Conservation (phyloP, 1,140 invertebrate genomes). For the Drosophila sp. region DNA sequence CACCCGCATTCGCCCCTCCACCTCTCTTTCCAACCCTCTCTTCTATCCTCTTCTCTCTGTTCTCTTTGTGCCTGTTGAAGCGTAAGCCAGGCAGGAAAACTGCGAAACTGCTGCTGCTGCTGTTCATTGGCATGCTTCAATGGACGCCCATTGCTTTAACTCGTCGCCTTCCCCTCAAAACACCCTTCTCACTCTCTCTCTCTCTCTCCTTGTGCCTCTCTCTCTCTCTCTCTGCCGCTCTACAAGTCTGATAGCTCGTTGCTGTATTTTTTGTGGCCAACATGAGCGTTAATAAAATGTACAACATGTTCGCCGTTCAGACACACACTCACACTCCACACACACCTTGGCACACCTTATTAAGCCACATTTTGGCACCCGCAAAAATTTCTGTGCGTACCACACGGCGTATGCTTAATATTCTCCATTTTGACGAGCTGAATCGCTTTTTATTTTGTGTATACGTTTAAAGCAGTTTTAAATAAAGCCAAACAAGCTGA, state of each 20-base stretch:
- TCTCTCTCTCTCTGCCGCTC: background rate
- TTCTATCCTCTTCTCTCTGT: background rate
- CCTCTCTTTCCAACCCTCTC: background rate
- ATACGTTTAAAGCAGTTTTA: slow-evolving; percentile 54
- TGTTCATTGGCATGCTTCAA: slow-evolving; percentile 57
- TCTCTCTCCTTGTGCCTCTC: background rate
- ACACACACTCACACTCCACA: slow-evolving; percentile 30
- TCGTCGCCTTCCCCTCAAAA: background rate
- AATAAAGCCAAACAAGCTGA: slow-evolving; percentile 43
- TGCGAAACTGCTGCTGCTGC: slow-evolving; percentile 33
- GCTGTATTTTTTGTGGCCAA: slow-evolving; percentile 39
- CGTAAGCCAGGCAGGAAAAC: slow-evolving; percentile 36
- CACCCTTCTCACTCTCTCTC: too few relatives aligned
- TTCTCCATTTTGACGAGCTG: slow-evolving; percentile 19
- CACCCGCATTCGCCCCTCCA: background rate
- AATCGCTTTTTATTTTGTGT: slow-evolving; percentile 15
- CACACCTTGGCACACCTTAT: slow-evolving; percentile 37
- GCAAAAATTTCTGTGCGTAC: slow-evolving; percentile 45
- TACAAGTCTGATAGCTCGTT: slow-evolving; percentile 3
- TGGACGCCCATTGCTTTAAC: slow-evolving; percentile 33
- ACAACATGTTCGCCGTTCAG: slow-evolving; percentile 36
- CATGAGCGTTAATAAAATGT: slow-evolving; percentile 63
- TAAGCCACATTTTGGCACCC: slow-evolving; percentile 55
- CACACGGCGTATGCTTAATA: slow-evolving; percentile 61
- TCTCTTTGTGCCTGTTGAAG: slow-evolving; percentile 48